A percentile compares a stretch with the other conserved stretches of the same genome.
Conservation (phyloP, 2,113 vertebrate genomes). For the Corythoichthys haematopterus region DNA sequence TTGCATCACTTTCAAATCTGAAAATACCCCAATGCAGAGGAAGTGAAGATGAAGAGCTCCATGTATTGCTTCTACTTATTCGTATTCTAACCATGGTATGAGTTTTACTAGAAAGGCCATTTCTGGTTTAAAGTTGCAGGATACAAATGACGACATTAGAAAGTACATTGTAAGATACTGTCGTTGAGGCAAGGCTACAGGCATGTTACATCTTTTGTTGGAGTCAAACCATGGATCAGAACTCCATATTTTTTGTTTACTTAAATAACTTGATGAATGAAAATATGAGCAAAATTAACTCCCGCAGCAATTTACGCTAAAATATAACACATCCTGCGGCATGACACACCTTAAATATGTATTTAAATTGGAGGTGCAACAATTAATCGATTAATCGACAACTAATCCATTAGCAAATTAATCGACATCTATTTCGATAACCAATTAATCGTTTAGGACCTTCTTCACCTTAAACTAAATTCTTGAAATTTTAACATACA, state of each 20-base stretch:
- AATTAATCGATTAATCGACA: too few species aligned
- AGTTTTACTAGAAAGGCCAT: too few species aligned
- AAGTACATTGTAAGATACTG: too few species aligned
- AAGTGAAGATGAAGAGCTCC: not conserved
- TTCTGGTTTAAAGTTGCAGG: not conserved
- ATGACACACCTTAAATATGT: not conserved
- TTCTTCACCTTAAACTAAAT: too few species aligned
- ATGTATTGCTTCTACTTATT: not conserved
- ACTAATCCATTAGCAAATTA: too few species aligned
- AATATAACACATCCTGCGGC: not conserved
- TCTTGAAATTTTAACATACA: too few species aligned
- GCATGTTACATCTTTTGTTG: not conserved
- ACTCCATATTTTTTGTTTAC: not conserved
- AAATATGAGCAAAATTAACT: not conserved
- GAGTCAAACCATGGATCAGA: not conserved
- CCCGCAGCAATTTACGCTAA: not conserved
- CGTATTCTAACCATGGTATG: not conserved
- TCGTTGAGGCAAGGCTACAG: not conserved
- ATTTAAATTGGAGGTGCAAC: too few species aligned
- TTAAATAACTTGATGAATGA: not conserved
- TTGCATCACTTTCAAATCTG: constrained; percentile 50
- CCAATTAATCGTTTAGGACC: too few species aligned
- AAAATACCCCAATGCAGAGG: constrained; percentile 32
- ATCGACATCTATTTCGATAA: too few species aligned
- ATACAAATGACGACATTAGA: not conserved